Evolutionary conservation across 2,113 vertebrate genomes (phyloP), one percentile per base, ranked within the genome.

Genomic region (Theropithecus gelada): DNA sequence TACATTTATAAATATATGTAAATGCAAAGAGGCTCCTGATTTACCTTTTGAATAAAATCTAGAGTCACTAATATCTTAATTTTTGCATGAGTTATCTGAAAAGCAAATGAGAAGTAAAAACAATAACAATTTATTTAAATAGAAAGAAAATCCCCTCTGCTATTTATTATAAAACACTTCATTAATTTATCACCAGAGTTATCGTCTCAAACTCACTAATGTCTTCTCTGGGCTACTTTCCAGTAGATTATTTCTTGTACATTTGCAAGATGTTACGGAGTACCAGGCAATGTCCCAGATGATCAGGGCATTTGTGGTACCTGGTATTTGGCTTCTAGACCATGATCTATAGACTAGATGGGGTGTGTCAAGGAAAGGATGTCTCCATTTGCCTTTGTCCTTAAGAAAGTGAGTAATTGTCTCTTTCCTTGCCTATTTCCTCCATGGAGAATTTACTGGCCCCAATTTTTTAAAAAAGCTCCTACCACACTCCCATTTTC

Each of bases 391-490:
- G 88, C 90, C 93, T 97, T 97, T 93, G 97, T 97, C 92, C 93
- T 98, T 93, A 97, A 97, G 97, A 97, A 97, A 79, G 82, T 97
- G 96, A 97, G 78, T 91, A 61, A 97, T 84, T 43, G 88, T 91
- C 48, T 96, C 59, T 94, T 76, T 72, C 78, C 57, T 94, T 50
- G 55, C 78, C 93, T 86, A 38, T 50, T 96, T 70, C 91, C 95
- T 98, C 98, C 96, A 92, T 90, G 79, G 98, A 98, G 97, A 97
- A 94, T 97, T 97, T 96, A 82, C 97, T 97, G 97, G 97, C 98
- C 98, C 98, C 50, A 97, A 98, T 98, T 98, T 97, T 97, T 96
- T 92, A 81, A 96, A 97, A 97, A 98, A 92, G 91, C 92, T 95
- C 88, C 94, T 96, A 79, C 72, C 91, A 87, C 93, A 93, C 93